Base-by-base conservation (phyloP, 2,888 invertebrate genomes). In the Dioctria linearis region DNA sequence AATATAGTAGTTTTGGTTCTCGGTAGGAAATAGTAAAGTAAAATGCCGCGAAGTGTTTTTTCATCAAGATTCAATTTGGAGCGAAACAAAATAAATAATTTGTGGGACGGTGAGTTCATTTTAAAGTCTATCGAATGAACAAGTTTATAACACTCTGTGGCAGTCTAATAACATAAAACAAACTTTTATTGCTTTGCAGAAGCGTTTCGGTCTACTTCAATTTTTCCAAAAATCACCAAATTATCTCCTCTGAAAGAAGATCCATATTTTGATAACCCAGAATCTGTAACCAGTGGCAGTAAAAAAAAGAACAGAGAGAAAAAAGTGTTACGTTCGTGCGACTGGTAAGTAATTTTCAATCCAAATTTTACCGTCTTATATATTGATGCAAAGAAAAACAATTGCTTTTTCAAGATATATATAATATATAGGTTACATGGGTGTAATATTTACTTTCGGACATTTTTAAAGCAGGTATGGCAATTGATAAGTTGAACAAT, bases 21-120 rank as follows among this genome's bases (percentile, higher is more conserved):
- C 54, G 54, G 54, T 54, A n/a, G 6, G 11, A 54, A 9, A 46
- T n/a, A 49, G 8, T 39, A 49, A 78, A 78, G 39, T 66, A 57
- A 85, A 39, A 86, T 86, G 86, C 85, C 86, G 49, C 84, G 85
- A 79, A 86, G 86, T 83, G 85, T 86, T 82, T 85, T 86, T 79
- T 86, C 86, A 0, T 85, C 86, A 51, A 84, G 86, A 46, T 86
- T 84, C 73, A 84, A 86, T 80, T 79, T 76, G 71, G 82, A 84
- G 4, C 84, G 84, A 81, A 85, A 84, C 66, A 83, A 84, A 71
- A 82, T 84, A 42, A 86, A 86, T 81, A 84, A 85, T 40, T 84
- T 84, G 6, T 84, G 86, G 63, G 86, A 86, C 80, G 85, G 86
- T 86, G 81, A 85, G 78, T 42, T 67, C 6, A 11, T 65, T n/a